Conservation (phyloP, 2,113 vertebrate species). For the Apaloderma vittatum region DNA sequence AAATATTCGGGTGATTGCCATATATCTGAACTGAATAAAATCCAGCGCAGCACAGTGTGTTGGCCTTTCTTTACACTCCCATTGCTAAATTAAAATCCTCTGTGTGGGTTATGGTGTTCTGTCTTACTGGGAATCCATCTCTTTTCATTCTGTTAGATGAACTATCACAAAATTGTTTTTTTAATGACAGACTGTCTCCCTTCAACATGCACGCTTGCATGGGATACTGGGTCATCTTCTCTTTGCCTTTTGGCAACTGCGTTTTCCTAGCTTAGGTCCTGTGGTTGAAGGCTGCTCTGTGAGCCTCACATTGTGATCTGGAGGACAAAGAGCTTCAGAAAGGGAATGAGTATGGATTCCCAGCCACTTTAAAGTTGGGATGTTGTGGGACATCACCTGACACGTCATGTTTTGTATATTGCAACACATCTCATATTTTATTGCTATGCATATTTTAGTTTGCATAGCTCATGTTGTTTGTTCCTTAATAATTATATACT, state of each 20-base stretch:
- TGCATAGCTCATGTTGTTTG: not conserved
- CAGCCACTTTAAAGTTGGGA: not conserved
- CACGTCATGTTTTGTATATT: not conserved
- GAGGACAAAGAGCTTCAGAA: not conserved
- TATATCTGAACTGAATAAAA: not conserved
- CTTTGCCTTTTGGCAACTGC: not conserved
- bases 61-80: not conserved
- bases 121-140: not conserved
- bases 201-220: not conserved
- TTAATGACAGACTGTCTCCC: not conserved
- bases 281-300: not conserved
- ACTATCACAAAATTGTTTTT: not conserved
- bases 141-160: not conserved
- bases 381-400: not conserved
- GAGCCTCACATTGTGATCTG: not conserved
- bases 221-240: not conserved
- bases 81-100: not conserved
- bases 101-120: not conserved
- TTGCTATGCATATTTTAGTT: not conserved
- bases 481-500: not conserved
- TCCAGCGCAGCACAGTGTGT: not conserved
- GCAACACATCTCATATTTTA: not conserved
- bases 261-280: not conserved
- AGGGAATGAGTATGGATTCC: not conserved
- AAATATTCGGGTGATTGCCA: not conserved